Evolutionary conservation across 2,888 invertebrate species (phyloP).

Genomic region (Nebria brevicollis): DNA sequence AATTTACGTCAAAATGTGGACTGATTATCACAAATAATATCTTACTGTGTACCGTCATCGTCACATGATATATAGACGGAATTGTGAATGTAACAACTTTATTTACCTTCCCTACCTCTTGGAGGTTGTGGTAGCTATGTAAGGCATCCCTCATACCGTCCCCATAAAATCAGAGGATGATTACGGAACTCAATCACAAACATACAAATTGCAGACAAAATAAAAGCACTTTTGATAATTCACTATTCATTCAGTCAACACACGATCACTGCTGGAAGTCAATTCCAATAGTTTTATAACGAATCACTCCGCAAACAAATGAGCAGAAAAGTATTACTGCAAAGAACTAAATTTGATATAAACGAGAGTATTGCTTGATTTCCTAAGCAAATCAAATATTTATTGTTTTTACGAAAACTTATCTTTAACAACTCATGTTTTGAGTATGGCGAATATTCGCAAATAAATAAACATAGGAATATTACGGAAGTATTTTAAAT

Average conservation of each 20-base stretch:
- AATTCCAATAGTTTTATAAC: not conserved
- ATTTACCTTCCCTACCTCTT: constrained; percentile 48
- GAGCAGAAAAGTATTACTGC: too few species aligned
- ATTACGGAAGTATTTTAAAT: too few species aligned
- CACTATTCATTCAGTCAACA: not conserved
- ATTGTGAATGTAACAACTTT: constrained; percentile 5
- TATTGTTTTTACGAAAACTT: too few species aligned
- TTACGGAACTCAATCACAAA: not conserved
- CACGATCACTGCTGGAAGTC: constrained; percentile 10
- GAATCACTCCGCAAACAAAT: not conserved
- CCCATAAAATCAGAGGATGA: not conserved
- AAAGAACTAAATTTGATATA: too few species aligned
- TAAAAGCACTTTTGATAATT: not conserved
- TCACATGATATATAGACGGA: not conserved
- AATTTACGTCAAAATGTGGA: too few species aligned
- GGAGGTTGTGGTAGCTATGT: constrained; percentile 34
- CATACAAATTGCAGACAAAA: not conserved
- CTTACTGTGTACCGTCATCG: not conserved
- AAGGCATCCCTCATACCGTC: constrained; percentile 45
- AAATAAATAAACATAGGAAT: too few species aligned
- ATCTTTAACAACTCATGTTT: too few species aligned
- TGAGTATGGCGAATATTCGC: too few species aligned
- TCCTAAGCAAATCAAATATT: too few species aligned
- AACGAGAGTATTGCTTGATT: too few species aligned
- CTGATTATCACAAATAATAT: not conserved